Evolutionary conservation across 2,888 invertebrate species (phyloP), one percentile per base, ranked within the genome.

Genomic region (Lingula anatina): DNA sequence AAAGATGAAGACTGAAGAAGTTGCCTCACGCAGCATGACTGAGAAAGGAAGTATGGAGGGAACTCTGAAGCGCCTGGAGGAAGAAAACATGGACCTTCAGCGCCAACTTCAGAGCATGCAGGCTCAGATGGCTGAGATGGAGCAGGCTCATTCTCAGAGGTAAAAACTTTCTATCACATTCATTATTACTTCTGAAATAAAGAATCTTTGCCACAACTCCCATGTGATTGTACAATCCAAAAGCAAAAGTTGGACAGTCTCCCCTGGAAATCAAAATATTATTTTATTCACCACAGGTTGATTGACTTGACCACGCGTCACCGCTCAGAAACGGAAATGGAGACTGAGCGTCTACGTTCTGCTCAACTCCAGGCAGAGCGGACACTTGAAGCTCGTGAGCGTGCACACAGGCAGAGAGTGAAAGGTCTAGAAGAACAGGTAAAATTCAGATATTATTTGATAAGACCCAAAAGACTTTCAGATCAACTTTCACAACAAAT

Each of bases 351-450:
- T 50, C 86, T 90, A 70, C 82, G 91, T 44, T 87, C 88, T 46
- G 89, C 91, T 4, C 91, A 93, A 70, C 71, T 89, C 62, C 93
- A 94, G 76, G 90, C 93, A 0, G 93, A 95, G 75, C 82, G 91
- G 55, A 78, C 92, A 50, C 78, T 95, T 39, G 93, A 94, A 74
- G 88, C 90, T 0, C 78, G 93, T 46, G 95, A 95, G 75, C 86
- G 90, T 61, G 85, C 87, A 60, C 89, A 94, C 76, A 79, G 92
- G 15, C 93, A 93, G 70, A 90, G 93, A 78, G 85, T 93, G 28
- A 80, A 86, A 58, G 83, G 93, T 27, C 81, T 95, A 4, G 94
- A 95, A 79, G 89, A 88, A 77, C 94, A 94, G 84, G 92, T 91
- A 47, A 54, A 61, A n/a, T n/a, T n/a, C n/a, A n/a, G n/a, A n/a